Evolutionary conservation across 2,113 vertebrate species (phyloP).

Genomic region (Progne subis): DNA sequence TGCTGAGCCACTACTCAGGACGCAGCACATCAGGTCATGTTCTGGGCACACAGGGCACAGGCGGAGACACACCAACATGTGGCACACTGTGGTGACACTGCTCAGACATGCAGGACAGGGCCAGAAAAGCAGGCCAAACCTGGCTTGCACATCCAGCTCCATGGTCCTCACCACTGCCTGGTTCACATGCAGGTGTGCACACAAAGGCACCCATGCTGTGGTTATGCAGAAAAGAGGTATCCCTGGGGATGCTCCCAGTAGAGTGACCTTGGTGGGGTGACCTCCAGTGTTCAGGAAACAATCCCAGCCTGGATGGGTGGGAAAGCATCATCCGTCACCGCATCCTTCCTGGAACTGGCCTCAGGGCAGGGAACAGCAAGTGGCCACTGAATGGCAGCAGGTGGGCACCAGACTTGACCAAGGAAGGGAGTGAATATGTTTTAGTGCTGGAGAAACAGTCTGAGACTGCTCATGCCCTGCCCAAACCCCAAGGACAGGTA

Average conservation of each 20-base stretch:
- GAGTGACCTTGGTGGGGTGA: not conserved
- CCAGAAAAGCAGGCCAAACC: not conserved
- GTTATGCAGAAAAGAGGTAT: not conserved
- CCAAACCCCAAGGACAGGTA: not conserved
- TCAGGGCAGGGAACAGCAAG: not conserved
- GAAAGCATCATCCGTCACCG: rapidly evolving
- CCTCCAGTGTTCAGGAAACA: not conserved
- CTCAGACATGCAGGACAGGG: not conserved
- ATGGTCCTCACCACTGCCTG: not conserved
- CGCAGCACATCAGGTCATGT: not conserved
- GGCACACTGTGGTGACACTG: not conserved
- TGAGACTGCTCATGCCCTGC: not conserved
- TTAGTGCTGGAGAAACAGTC: not conserved
- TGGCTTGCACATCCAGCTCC: not conserved
- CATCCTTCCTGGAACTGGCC: not conserved
- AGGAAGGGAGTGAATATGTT: not conserved
- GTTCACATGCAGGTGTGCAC: not conserved
- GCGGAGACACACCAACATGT: not conserved
- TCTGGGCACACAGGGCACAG: rapidly evolving
- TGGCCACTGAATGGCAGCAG: rapidly evolving
- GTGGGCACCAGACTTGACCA: not conserved
- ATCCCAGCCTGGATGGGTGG: not conserved
- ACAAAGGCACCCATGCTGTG: rapidly evolving
- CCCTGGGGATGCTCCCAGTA: not conserved
- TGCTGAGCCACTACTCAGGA: not conserved